Evolutionary conservation across 2,888 invertebrate species (phyloP), one percentile per base, ranked within the genome.

Genomic region (Tachina lurida): DNA sequence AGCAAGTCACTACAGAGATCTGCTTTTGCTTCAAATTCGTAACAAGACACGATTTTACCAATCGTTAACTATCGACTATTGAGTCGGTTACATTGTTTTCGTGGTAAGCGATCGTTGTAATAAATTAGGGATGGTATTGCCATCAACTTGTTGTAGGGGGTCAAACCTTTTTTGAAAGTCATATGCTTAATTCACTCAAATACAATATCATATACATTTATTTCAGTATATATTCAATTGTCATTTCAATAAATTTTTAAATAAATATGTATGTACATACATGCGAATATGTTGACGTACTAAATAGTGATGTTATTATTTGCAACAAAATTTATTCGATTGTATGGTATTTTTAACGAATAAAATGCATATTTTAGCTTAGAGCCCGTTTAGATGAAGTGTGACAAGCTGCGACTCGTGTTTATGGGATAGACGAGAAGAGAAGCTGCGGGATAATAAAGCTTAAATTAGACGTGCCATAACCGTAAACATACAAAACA

Each of bases 111-210:
- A 19, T 54, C 54, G 54, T 19, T 10, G 12, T 4, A 19, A 1
- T 54, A 54, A 54, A 54, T 54, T 10, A 10, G 4, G 19, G 22
- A 19, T 4, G n/a, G 0, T 17, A 41, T 12, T 68, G 3, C 12
- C 22, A 52, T 5, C 4, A 49, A 17, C 10, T 54, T 19, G 19
- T 54, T 56, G 13, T 52, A 10, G 17, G 9, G 62, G 75, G 56
- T 54, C 81, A 81, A 70, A 75, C 15, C 45, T 75, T 45, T 75
- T 45, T 52, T 74, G 31, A 31, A 68, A 74, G 75, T 52, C 70
- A 70, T 68, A 68, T 60, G 58, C 22, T 74, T 74, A 65, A 79
- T 73, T 79, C 47, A 68, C 70, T 70, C 49, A 54, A 76, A 76
- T 63, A 63, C 58, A 62, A 31, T 54, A 39, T 52, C 8, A 39